Evolutionary conservation across 2,113 vertebrate genomes (phyloP), one percentile per base, ranked within the genome.

Genomic region (Platysternon megacephalum): DNA sequence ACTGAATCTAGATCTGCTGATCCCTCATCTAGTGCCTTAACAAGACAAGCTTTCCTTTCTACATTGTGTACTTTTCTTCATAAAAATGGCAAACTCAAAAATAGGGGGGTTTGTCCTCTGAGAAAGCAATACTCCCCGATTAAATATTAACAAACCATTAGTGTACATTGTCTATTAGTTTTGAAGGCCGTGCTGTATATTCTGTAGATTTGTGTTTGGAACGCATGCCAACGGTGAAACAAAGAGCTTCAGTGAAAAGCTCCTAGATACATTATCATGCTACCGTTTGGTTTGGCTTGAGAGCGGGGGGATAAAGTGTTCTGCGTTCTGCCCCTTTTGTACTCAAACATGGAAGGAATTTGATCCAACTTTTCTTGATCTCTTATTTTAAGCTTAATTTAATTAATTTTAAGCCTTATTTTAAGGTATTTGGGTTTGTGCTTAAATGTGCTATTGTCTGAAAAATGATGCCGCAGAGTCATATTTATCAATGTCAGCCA

Each of bases 141-240:
- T 17, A 81, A 68, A n/a, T 85, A 16, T 28, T 21, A 46, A 22
- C 3, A 56, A 83, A 8, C 22, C 53, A 76, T 55, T 84, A n/a
- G 53, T 46, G 42, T 51, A 78, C 44, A 8, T 42, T 42, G 14
- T 39, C 51, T 79, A 3, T 28, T 26, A 3, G 52, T 88, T 88
- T 42, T 42, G 85, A 83, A 79, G 56, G 91, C 16, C 21, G 9
- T 26, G 72, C 28, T 49, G 10, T 35, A 53, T 39, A 13, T 26
- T 35, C 1, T 1, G 22, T 10, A 55, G 58, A 2, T 81, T 86
- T 68, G 17, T 32, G 42, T 4, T 35, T 1, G 0, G 17, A n/a
- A 10, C 4, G 14, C 46, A 55, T 72, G 42, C n/a, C 89, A 89
- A 52, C 5, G 84, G 29, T 32, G 84, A n/a, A 39, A 46, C 35